Evolutionary conservation across 2,113 vertebrate genomes (phyloP).

Genomic region (Chitala chitala): DNA sequence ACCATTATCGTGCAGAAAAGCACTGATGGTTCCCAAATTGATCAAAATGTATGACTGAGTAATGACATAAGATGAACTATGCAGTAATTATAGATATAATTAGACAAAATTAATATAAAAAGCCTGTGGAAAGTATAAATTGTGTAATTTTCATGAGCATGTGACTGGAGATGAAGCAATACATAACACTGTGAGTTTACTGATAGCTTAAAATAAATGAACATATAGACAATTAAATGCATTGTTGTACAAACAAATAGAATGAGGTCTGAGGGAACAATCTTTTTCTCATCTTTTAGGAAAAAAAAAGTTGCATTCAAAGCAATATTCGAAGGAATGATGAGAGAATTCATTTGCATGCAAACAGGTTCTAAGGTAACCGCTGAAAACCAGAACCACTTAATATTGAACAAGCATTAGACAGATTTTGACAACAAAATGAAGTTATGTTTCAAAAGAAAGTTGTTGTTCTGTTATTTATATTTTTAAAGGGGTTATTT

Average conservation of each 20-base stretch:
- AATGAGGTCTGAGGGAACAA: background rate
- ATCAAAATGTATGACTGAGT: background rate
- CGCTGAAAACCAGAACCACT: background rate
- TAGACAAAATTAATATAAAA: no score
- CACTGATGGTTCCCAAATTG: no score
- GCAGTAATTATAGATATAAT: no score
- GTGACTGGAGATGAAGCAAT: no score
- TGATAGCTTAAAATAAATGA: no score
- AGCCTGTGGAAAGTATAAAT: no score
- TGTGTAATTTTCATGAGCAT: no score
- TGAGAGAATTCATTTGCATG: constrained; percentile 1
- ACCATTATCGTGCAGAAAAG: no score
- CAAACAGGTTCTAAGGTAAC: background rate
- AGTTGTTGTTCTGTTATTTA: background rate
- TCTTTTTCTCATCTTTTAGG: background rate
- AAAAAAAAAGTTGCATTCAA: background rate
- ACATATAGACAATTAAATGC: no score
- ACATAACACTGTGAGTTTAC: background rate
- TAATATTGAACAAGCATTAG: background rate
- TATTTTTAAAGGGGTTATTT: no score
- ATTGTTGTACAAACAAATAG: no score
- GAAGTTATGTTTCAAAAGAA: background rate
- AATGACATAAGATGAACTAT: background rate
- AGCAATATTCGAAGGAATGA: background rate
- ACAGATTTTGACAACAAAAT: background rate